phyloP scores from a whole-genome alignment of 2,797 vertebrate genomes.

The Falco peregrinus region DNA sequence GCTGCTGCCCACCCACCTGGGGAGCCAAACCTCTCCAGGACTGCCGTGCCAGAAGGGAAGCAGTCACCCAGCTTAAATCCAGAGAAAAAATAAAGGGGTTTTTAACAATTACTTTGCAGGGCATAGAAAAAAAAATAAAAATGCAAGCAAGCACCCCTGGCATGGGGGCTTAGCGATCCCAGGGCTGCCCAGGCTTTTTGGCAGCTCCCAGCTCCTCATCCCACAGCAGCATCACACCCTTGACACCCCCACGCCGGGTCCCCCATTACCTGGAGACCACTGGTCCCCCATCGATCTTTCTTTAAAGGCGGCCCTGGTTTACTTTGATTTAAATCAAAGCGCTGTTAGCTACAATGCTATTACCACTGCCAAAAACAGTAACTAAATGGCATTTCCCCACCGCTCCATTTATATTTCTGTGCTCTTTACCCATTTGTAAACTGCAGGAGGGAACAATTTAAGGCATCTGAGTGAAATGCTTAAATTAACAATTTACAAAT shows the following conservation, averaged over 20 bases:
- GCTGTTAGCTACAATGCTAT: conserved; percentile 5
- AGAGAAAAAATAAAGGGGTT: accelerated
- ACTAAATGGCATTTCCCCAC: not conserved
- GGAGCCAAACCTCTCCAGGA: not conserved
- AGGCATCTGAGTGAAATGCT: conserved; percentile 47
- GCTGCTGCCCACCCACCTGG: not conserved
- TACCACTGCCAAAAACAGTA: not conserved
- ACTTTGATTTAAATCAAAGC: not conserved
- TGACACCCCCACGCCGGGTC: accelerated
- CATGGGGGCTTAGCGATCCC: accelerated
- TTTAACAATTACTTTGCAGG: not conserved
- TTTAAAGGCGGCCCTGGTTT: not conserved
- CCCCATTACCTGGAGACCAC: not conserved
- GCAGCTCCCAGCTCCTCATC: not conserved
- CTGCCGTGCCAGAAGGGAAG: accelerated
- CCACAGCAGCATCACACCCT: accelerated
- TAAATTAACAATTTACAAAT: conserved; percentile 72
- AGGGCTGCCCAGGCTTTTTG: accelerated
- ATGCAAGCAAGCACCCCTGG: accelerated
- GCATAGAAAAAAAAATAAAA: accelerated
- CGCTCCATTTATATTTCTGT: not conserved
- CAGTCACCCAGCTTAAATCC: not conserved
- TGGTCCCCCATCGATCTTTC: not conserved
- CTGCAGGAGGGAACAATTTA: conserved; percentile 48
- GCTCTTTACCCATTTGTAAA: conserved; percentile 45